Evolutionary conservation across 2,888 invertebrate genomes (phyloP).

Genomic region (Cheilosia vulpina): DNA sequence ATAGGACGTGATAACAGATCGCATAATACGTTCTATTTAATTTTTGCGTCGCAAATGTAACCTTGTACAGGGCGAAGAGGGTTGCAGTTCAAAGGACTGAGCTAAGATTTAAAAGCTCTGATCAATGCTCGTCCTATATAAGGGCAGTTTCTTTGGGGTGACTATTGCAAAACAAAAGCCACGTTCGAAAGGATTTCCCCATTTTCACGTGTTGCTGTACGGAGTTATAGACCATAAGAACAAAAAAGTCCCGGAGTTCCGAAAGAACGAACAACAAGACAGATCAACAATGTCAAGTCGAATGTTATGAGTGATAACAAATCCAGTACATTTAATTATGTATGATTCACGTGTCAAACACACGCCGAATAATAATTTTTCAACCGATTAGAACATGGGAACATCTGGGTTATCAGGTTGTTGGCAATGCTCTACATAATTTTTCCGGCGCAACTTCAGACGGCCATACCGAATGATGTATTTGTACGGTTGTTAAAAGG

Average conservation of each 20-base stretch:
- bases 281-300: neutral
- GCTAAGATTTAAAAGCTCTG: too few species aligned
- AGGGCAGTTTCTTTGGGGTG: neutral
- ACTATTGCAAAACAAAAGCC: neutral
- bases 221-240: neutral
- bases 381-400: neutral
- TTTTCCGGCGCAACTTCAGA: too few species aligned
- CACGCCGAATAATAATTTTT: neutral
- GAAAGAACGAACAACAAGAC: neutral
- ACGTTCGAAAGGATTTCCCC: neutral
- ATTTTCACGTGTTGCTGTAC: neutral
- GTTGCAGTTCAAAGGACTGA: too few species aligned
- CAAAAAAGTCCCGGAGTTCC: neutral
- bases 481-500: too few species aligned
- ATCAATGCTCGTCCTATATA: too few species aligned
- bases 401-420: neutral
- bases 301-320: neutral
- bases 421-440: too few species aligned
- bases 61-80: too few species aligned
- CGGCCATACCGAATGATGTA: too few species aligned
- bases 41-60: too few species aligned
- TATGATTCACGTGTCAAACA: neutral
- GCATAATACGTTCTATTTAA: too few species aligned
- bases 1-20: too few species aligned
- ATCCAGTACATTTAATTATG: neutral